Percentiles rank a stretch among this genome's conserved stretches.
These are phyloP conservation scores for Apostichopus japonicus DNA, from an alignment of 35 echinoderm and acorn worm genomes.

Conservation along the genomic window DNA sequence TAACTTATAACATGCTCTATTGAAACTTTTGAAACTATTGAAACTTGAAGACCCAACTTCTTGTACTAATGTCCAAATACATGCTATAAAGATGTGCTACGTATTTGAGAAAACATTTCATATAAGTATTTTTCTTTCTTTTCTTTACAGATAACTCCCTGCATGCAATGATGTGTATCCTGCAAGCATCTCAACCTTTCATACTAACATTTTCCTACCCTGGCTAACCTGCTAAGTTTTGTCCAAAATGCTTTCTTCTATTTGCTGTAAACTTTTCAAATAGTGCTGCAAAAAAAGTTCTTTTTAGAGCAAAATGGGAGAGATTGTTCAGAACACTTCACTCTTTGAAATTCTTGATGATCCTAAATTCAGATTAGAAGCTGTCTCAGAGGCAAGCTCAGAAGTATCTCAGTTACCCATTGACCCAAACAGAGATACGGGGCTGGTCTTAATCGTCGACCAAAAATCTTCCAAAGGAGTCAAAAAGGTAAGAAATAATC, in stretches of 20 bases:
- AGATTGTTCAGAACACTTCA: neutral
- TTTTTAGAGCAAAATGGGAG: neutral
- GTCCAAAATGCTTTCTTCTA: neutral
- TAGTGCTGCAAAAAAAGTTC: neutral
- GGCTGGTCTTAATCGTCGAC: neutral
- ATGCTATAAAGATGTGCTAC: too few relatives aligned
- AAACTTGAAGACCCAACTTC: too few relatives aligned
- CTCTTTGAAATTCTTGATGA: neutral
- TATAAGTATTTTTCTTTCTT: neutral
- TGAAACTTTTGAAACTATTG: too few relatives aligned
- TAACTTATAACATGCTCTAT: too few relatives aligned
- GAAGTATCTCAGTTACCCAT: neutral
- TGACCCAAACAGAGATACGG: neutral
- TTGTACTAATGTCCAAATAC: too few relatives aligned
- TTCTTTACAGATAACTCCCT: neutral
- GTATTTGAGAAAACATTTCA: neutral
- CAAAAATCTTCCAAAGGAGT: neutral
- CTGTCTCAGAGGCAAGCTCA: neutral
- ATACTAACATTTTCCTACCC: neutral
- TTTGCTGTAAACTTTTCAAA: neutral
- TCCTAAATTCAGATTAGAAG: neutral
- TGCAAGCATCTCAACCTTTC: neutral
- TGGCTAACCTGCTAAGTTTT: neutral
- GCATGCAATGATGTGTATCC: neutral
- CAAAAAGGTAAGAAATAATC: slow-evolving; percentile 5